Percentiles rank a stretch among this genome's conserved stretches.
phyloP scores from a whole-genome alignment of 2,113 vertebrate species.

The Podilymbus podiceps region DNA sequence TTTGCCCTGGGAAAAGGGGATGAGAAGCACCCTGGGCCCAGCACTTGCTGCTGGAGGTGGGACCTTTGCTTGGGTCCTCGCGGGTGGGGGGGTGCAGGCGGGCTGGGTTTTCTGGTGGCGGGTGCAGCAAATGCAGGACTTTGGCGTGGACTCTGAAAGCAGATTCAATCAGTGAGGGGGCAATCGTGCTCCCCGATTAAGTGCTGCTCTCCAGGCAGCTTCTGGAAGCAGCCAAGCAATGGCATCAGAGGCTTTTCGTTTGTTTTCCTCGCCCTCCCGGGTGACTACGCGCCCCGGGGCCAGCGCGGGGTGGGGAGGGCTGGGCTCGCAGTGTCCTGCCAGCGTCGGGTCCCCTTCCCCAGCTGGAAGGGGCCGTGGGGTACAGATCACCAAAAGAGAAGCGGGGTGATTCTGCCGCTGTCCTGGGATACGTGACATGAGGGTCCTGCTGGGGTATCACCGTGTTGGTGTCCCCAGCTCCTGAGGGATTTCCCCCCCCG shows the following conservation, averaged over 20 bases:
- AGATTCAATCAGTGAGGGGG: background rate
- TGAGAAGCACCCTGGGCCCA: background rate
- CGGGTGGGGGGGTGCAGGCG: rapidly evolving
- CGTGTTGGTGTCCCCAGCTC: background rate
- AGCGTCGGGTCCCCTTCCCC: too few relatives aligned
- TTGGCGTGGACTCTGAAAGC: background rate
- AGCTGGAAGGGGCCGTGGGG: background rate
- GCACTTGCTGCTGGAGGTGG: background rate
- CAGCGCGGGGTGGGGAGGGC: background rate
- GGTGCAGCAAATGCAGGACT: rapidly evolving
- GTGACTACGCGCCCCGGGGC: background rate
- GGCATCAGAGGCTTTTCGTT: background rate
- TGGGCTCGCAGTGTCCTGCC: too few relatives aligned
- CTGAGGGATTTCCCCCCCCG: background rate
- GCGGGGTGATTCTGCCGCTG: background rate
- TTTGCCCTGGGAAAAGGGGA: background rate
- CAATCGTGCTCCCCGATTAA: background rate
- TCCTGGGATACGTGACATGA: background rate
- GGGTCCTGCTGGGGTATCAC: background rate
- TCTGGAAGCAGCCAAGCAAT: background rate
- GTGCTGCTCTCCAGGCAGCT: background rate
- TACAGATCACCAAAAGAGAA: too few relatives aligned
- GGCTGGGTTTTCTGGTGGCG: background rate
- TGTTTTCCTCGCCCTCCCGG: background rate
- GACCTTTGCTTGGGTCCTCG: background rate